Percentiles rank a stretch among this genome's conserved stretches.
phyloP scores from a whole-genome alignment of 2,113 vertebrate genomes.

The Rutilus rutilus region DNA sequence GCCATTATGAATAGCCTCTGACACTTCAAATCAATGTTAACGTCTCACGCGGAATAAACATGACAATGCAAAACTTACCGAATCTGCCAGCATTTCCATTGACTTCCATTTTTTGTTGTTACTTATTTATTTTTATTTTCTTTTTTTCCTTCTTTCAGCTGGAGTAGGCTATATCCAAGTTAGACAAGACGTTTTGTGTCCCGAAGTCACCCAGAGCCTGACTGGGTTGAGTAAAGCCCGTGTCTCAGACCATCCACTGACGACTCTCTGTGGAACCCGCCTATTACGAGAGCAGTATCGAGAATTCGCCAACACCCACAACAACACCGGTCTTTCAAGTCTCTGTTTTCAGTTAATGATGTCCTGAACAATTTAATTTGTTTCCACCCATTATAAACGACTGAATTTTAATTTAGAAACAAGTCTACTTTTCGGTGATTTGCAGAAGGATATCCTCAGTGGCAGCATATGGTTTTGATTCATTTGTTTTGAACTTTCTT shows the following conservation, averaged over 20 bases:
- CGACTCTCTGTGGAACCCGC: not conserved
- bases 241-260: not conserved
- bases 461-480: not conserved
- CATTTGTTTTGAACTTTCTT: not conserved
- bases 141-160: not conserved
- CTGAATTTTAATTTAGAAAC: not conserved
- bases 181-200: not conserved
- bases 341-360: conserved; percentile 6
- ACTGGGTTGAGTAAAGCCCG: not conserved
- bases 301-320: conserved; percentile 69
- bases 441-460: not conserved
- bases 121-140: not conserved
- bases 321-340: conserved; percentile 73
- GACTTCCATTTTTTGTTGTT: conserved; percentile 20
- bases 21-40: not conserved
- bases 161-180: not conserved
- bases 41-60: not conserved
- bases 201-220: not conserved
- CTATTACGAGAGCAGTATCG: conserved; percentile 31
- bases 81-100: conserved; percentile 7
- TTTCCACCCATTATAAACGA: not conserved
- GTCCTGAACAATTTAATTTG: not conserved
- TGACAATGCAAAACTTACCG: conserved; percentile 25
- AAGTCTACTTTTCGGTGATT: too few species aligned
- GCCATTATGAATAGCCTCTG: not conserved